Percentiles rank a stretch among this genome's conserved stretches.
Evolutionary conservation across 2,888 invertebrate species (phyloP).

Genomic region (Drosophila formosana): DNA sequence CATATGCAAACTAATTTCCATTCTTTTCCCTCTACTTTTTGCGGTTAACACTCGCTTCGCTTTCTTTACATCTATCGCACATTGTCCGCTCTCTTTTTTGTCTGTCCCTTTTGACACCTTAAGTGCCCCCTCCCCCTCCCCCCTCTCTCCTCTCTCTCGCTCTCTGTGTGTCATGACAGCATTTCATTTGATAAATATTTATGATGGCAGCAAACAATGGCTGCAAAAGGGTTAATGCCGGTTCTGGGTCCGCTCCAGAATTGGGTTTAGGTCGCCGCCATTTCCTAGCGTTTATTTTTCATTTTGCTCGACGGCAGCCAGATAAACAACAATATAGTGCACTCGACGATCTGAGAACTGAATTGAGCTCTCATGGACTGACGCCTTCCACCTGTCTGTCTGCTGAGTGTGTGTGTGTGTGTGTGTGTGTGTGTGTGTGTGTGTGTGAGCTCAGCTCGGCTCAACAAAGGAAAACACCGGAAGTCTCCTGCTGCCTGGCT

Average conservation of each 20-base stretch:
- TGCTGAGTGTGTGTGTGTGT: slow-evolving; percentile 33
- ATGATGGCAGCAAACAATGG: slow-evolving; percentile 43
- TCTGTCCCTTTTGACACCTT: slow-evolving; percentile 63
- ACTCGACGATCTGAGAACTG: slow-evolving; percentile 19
- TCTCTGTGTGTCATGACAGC: slow-evolving; percentile 37
- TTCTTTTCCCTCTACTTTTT: slow-evolving; percentile 34
- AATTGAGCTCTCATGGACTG: slow-evolving; percentile 19
- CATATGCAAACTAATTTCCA: slow-evolving; percentile 79
- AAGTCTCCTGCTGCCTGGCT: slow-evolving; percentile 42
- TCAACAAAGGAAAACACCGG: slow-evolving; percentile 56
- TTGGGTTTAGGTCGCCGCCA: slow-evolving; percentile 8
- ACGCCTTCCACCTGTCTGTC: slow-evolving; percentile 46
- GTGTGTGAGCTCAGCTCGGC: slow-evolving; percentile 25
- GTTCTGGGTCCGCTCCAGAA: not conserved
- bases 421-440: slow-evolving; percentile 36
- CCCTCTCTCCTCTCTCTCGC: not conserved
- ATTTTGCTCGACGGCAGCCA: slow-evolving; percentile 46
- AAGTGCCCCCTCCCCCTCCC: slow-evolving; percentile 67
- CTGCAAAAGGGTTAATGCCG: slow-evolving; percentile 34
- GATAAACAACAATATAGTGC: slow-evolving; percentile 54
- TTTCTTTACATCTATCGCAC: slow-evolving; percentile 18
- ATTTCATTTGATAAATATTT: slow-evolving; percentile 63
- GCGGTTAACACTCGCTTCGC: slow-evolving; percentile 25
- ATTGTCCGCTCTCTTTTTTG: slow-evolving; percentile 2
- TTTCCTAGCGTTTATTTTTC: slow-evolving; percentile 55